A percentile compares a stretch with the other conserved stretches of the same genome.
Conservation (phyloP, 2,113 vertebrate species). For the Phrynocephalus versicolor region DNA sequence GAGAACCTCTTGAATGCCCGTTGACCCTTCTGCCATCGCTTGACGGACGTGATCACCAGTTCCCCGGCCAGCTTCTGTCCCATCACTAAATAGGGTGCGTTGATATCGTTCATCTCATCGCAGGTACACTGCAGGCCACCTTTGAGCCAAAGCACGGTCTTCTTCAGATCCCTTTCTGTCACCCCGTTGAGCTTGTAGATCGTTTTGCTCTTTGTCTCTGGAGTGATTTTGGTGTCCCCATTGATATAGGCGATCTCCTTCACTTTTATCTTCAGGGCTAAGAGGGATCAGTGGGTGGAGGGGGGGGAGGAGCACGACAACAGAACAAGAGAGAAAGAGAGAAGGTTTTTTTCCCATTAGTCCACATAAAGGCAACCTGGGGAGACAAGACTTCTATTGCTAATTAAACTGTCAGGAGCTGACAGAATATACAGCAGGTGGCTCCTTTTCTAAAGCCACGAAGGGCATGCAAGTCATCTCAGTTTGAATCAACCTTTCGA, state of each 20-base stretch:
- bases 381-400: conserved; percentile 63
- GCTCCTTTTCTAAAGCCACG: conserved; percentile 77
- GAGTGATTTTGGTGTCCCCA: conserved; percentile 95
- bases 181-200: conserved; percentile 96
- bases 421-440: conserved; percentile 73
- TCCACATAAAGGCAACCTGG: conserved; percentile 63
- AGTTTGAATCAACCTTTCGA: conserved; percentile 64
- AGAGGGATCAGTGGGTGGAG: conserved; percentile 42
- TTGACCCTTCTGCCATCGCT: conserved; percentile 96
- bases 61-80: conserved; percentile 93
- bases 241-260: conserved; percentile 99
- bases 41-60: conserved; percentile 96
- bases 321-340: conserved; percentile 49
- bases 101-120: conserved; percentile 97
- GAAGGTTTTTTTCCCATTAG: conserved; percentile 42
- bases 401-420: conserved; percentile 69
- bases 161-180: conserved; percentile 90
- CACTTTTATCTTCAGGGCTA: conserved; percentile 97
- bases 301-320: conserved; percentile 14
- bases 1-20: conserved; percentile 94
- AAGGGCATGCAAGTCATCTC: conserved; percentile 71
- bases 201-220: conserved; percentile 95
- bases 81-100: conserved; percentile 95
- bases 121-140: conserved; percentile 95
- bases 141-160: conserved; percentile 91